Evolutionary conservation across 2,888 invertebrate genomes (phyloP), one percentile per base, ranked within the genome.

Genomic region (Halocaridina rubra): DNA sequence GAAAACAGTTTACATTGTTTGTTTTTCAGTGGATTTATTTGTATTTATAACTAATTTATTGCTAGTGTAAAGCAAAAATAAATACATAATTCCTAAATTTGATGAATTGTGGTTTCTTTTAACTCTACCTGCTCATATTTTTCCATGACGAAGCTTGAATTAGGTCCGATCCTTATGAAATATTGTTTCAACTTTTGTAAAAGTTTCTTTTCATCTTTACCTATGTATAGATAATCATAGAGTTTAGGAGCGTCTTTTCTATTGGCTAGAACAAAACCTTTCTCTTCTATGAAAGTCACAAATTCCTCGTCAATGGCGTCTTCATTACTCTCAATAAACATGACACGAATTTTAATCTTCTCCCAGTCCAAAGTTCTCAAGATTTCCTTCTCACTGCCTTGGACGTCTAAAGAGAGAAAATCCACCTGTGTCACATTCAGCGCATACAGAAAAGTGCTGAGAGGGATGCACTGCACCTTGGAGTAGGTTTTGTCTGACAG

Each of bases 391-490:
- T 81, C 81, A 4, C 46, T 81, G 5, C 81, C 81, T 39, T 81
- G 82, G 29, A 82, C 32, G 19, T 82, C 82, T 29, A 82, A 61
- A 2, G 82, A 77, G 4, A 82, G 77, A 29, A 82, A 71, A 29
- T 82, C 82, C n/a, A 82, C 59, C 5, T 76, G 76, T 27, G 53
- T 29, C 19, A 77, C 29, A n/a, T 71, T 71, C 29, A 82, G 71
- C 3, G 76, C 82, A 22, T 53, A 30, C 29, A 82, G 69, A 22
- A 74, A 77, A n/a, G 82, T 69, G 33, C 69, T 53, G 24, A 82
- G 77, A 7, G 82, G 82, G 59, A 82, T 77, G 59, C 82, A 82
- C 39, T 82, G 82, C 4, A 77, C 77, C 0, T 1, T n/a, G 19
- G 33, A 27, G 57, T 61, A 82, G 5, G 10, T 24, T 13, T 46